Evolutionary conservation across 2,797 vertebrate genomes (phyloP).

Genomic region (Hyperoplus lanceolatus): DNA sequence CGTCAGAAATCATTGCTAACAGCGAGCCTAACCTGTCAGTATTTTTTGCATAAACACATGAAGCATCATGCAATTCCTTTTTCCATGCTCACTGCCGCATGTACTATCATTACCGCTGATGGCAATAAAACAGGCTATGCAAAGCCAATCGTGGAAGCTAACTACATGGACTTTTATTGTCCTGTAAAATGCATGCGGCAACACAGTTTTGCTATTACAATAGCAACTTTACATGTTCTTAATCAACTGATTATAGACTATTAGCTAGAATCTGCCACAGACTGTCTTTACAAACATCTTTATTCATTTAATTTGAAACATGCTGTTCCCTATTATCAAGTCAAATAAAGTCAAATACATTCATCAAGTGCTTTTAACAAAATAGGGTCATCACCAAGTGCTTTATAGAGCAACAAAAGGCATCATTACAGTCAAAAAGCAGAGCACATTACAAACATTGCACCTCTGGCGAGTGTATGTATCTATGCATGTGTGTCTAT

Average conservation of each 20-base stretch:
- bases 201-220: conserved; percentile 54
- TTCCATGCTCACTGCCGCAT: conserved; percentile 54
- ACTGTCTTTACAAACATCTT: conserved; percentile 66
- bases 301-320: conserved; percentile 58
- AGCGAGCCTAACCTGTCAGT: conserved; percentile 48
- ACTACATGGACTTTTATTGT: conserved; percentile 77
- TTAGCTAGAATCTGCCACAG: conserved; percentile 51
- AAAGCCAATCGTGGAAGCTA: conserved; percentile 58
- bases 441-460: conserved; percentile 55
- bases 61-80: conserved; percentile 55
- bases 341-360: conserved; percentile 76
- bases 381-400: conserved; percentile 64
- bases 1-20: conserved; percentile 52
- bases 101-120: conserved; percentile 64
- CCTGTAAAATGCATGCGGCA: conserved; percentile 64
- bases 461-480: conserved; percentile 22
- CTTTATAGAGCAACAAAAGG: conserved; percentile 65
- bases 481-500: conserved; percentile 42
- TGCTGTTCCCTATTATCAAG: conserved; percentile 61
- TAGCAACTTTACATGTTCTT: conserved; percentile 60
- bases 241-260: conserved; percentile 73
- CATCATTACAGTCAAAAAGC: conserved; percentile 69
- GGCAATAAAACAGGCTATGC: conserved; percentile 69
- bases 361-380: conserved; percentile 73
- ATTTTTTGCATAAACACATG: conserved; percentile 44